These are phyloP conservation scores for Araneus ventricosus DNA, from an alignment of 1,140 invertebrate species.

Conservation along the genomic window DNA sequence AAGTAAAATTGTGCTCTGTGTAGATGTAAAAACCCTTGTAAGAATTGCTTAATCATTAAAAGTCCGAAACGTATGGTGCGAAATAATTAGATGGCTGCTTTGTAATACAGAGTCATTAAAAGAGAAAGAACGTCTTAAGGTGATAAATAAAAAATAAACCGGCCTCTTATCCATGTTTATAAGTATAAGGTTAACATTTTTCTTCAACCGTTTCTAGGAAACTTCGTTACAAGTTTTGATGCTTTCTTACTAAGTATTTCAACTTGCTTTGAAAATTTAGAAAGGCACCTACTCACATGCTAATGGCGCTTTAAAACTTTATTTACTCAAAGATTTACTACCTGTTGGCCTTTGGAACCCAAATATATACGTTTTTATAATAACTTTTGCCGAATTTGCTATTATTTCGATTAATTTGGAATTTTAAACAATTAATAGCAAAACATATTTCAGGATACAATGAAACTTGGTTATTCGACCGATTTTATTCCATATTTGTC, in stretches of 20 bases:
- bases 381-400: too few species aligned
- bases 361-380: too few species aligned
- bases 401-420: too few species aligned
- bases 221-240: not conserved
- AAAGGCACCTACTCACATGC: not conserved
- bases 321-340: too few species aligned
- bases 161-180: not conserved
- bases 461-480: too few species aligned
- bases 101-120: not conserved
- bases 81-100: not conserved
- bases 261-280: not conserved
- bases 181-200: not conserved
- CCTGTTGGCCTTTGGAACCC: too few species aligned
- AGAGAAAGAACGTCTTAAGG: not conserved
- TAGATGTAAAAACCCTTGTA: not conserved
- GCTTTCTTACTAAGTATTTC: not conserved
- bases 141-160: not conserved
- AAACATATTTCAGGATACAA: too few species aligned
- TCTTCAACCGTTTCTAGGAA: not conserved
- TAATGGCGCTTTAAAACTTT: too few species aligned
- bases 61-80: not conserved
- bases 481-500: too few species aligned
- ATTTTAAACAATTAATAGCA: too few species aligned
- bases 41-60: slow-evolving; percentile 24
- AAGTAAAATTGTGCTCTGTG: not conserved